These are phyloP conservation scores for Bufo bufo DNA, from an alignment of 2,113 vertebrate species.

Conservation along the genomic window DNA sequence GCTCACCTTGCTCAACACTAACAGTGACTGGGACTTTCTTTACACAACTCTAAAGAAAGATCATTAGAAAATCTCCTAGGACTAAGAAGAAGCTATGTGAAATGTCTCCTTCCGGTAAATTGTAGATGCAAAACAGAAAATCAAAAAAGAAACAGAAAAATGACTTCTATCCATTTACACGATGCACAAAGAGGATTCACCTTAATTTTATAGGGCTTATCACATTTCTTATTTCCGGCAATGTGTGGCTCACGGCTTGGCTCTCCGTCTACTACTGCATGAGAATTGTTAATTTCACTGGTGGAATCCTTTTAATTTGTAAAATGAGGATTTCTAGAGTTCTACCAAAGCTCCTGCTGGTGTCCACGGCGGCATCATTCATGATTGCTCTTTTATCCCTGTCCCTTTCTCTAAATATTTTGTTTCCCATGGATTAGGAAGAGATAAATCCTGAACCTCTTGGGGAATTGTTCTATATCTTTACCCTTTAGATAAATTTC, in stretches of 20 bases:
- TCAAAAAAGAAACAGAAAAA: neutral
- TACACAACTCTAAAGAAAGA: too few relatives aligned
- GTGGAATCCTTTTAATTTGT: too few relatives aligned
- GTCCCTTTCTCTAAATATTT: too few relatives aligned
- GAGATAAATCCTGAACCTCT: too few relatives aligned
- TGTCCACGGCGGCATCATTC: neutral
- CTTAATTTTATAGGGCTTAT: neutral
- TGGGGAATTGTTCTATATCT: too few relatives aligned
- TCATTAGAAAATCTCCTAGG: too few relatives aligned
- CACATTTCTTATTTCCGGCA: neutral
- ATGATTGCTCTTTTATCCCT: neutral
- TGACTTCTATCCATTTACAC: neutral
- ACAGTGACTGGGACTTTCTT: too few relatives aligned
- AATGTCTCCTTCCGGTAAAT: neutral
- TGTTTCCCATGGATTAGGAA: too few relatives aligned
- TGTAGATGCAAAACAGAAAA: neutral
- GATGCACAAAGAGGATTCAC: neutral
- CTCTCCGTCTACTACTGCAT: slow-evolving; percentile 16
- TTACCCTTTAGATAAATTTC: too few relatives aligned
- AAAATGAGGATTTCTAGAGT: too few relatives aligned
- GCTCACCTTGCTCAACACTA: too few relatives aligned
- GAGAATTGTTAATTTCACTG: slow-evolving; percentile 14
- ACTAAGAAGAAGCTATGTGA: too few relatives aligned
- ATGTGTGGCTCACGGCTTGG: neutral
- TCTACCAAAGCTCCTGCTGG: neutral